Evolutionary conservation across 2,113 vertebrate genomes (phyloP), one percentile per base, ranked within the genome.

Genomic region (Dromaius novaehollandiae): DNA sequence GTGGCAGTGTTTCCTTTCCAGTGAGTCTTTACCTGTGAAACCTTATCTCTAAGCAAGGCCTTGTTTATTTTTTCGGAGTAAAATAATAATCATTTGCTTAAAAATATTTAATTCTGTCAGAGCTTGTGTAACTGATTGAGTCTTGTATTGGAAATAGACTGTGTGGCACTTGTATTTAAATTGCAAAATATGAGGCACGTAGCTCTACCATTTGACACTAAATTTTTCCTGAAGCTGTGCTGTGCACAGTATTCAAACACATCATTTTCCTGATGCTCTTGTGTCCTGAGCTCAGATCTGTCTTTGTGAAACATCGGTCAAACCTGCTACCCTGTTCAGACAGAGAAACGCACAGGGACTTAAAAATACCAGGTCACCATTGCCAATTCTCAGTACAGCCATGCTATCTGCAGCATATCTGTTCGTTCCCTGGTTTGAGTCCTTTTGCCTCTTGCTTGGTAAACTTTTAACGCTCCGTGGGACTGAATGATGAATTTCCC

Each of bases 171-270:
- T 6, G n/a, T 65, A 64, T 64, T 13, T 63, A 36, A 21, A 63
- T n/a, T 66, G 42, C 64, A 66, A 16, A 42, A 28, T 26, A 66
- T 19, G 38, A 66, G 26, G 38, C 64, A 25, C 15, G 1, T 42
- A 17, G 38, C 38, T 19, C 46, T 48, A 42, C 36, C 38, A 42
- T 42, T 66, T 66, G 38, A 40, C 38, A 18, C 11, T 66, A 18
- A 10, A 11, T 66, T 6, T 25, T 28, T 66, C 30, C 82, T 20
- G 20, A 32, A 34, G 68, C 70, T 21, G 25, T 42, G 70, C 77
- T 0, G 6, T 56, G n/a, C 40, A 14, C 1, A 0, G 10, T 20
- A 55, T 36, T 32, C 11, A 0, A 25, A 7, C 13, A 13, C 2
- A 0, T 32, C 2, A 1, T 25, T 42, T 18, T 50, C 64, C 21